A percentile compares a stretch with the other conserved stretches of the same genome.
These are phyloP conservation scores for Ailuropoda melanoleuca DNA, from an alignment of 2,113 vertebrate genomes.

Conservation along the genomic window DNA sequence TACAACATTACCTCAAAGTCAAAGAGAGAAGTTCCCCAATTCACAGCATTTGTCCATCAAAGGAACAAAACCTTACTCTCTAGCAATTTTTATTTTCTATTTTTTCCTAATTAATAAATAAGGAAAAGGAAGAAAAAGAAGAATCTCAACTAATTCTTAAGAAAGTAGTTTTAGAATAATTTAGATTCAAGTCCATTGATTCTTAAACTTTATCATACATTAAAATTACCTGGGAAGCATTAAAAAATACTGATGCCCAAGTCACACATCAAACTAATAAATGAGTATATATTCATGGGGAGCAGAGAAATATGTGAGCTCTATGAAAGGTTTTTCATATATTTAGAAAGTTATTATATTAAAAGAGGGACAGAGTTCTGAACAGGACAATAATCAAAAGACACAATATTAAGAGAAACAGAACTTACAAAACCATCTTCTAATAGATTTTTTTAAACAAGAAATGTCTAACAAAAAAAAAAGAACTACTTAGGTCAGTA, in stretches of 20 bases:
- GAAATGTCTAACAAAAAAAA: not conserved
- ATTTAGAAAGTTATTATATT: not conserved
- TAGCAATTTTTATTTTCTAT: not conserved
- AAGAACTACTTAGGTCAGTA: not conserved
- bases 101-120: not conserved
- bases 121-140: not conserved
- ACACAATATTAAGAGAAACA: not conserved
- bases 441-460: conserved; percentile 1
- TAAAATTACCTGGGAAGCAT: not conserved
- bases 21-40: not conserved
- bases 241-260: not conserved
- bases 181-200: not conserved
- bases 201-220: not conserved
- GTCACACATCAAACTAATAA: not conserved
- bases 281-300: not conserved
- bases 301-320: not conserved
- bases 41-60: not conserved
- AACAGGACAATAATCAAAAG: not conserved
- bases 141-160: not conserved
- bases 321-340: not conserved
- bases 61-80: not conserved
- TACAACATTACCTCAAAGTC: not conserved
- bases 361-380: not conserved
- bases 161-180: not conserved
- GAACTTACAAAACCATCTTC: not conserved